Base-by-base conservation (phyloP, 2,113 vertebrate genomes). In the Callopanchax toddi region DNA sequence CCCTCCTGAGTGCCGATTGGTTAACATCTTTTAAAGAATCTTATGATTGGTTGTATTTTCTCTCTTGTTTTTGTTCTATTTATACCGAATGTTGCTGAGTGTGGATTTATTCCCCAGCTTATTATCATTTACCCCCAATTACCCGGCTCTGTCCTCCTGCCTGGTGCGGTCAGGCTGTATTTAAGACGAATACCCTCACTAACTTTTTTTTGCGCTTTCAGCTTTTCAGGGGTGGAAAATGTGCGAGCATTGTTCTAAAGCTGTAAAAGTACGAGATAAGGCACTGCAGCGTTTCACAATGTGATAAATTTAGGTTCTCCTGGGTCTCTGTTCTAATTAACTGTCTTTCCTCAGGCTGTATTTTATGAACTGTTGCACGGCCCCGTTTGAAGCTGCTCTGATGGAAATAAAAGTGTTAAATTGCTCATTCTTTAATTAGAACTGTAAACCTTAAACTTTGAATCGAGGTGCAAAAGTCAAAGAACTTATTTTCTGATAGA, bases 251-350 rank as follows among this genome's bases (percentile, higher is more conserved):
- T 54, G 8, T 61, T 54, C 67, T 61, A 44, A 37, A 40, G 22
- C 49, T 39, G 44, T 39, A 69, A 49, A 39, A 60, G 40, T 57
- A 4, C 7, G 42, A 39, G 49, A 60, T 60, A 23, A 70, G 51
- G 32, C 11, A 6, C 56, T 53, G 66, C 66, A 53, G 66, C 34
- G n/a, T 69, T 46, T 29, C 7, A 15, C 6, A 32, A 43, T n/a
- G 67, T 60, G 49, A 60, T 53, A 54, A 54, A 60, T 70, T 60
- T 39, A 44, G 29, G 44, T 54, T 53, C 63, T 60, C 21, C 48
- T 18, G 12, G 45, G 15, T 45, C 59, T 46, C n/a, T 51, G 54
- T 43, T 74, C 61, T 70, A 68, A 60, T 64, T 55, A 51, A 64
- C 48, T 73, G 4, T 26, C 43, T 63, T 58, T 53, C 48, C 17